These are phyloP conservation scores for Micrasema longulum DNA, from an alignment of 1,140 invertebrate genomes.

Conservation along the genomic window DNA sequence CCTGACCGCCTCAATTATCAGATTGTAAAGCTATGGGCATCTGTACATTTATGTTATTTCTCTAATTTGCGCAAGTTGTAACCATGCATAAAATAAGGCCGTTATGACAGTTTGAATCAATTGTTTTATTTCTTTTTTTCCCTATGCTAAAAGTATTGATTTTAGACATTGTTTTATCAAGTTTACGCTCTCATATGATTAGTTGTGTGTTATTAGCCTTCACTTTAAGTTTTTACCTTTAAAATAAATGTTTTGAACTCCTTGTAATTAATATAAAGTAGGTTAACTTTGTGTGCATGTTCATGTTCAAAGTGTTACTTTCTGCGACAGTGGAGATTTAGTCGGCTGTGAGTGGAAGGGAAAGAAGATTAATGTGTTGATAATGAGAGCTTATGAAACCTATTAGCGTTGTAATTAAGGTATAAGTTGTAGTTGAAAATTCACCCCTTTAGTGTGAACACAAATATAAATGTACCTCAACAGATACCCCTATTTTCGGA, in stretches of 20 bases:
- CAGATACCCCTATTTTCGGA: conserved; percentile 41
- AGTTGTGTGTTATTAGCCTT: not conserved
- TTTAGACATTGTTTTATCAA: too few species aligned
- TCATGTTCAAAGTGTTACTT: conserved; percentile 11
- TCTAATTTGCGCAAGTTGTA: too few species aligned
- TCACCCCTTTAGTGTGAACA: conserved; percentile 19
- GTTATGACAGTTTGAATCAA: too few species aligned
- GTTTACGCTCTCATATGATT: not conserved
- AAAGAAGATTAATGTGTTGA: conserved; percentile 31
- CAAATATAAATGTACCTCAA: conserved; percentile 45
- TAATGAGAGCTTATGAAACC: conserved; percentile 54
- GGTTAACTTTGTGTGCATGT: conserved; percentile 23
- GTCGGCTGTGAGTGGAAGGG: conserved; percentile 39
- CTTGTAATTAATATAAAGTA: not conserved
- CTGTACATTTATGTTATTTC: too few species aligned
- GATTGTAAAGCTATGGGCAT: too few species aligned
- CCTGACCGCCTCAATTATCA: too few species aligned
- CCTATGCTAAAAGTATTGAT: too few species aligned
- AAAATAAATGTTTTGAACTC: not conserved
- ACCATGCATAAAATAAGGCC: not conserved
- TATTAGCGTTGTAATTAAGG: conserved; percentile 49
- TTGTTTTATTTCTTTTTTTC: too few species aligned
- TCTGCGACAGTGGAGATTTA: conserved; percentile 14
- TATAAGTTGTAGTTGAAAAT: conserved; percentile 42
- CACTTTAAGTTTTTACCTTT: not conserved